Evolutionary conservation across 2,888 invertebrate species (phyloP), one percentile per base, ranked within the genome.

Genomic region (Ceramica pisi): DNA sequence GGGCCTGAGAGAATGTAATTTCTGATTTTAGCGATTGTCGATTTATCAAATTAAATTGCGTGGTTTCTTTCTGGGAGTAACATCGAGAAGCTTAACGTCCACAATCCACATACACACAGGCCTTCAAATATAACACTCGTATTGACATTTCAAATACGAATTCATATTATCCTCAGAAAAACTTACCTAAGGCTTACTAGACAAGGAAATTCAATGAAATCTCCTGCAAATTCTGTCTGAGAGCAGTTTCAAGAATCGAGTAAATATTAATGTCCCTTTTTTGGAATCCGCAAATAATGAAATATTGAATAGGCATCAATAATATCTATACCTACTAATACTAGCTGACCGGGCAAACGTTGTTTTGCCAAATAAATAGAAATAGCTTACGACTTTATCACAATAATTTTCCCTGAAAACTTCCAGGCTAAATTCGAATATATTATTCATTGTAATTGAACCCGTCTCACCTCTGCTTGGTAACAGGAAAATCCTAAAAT

Each of bases 401-500:
- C 2, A 12, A 44, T 1, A 1, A 10, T 35, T 60, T 46, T 46
- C 35, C 3, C 14, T n/a, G 0, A 12, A 57, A 23, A 12, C 26
- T 44, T 55, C 19, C 38, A 6, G 14, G 12, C 10, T 3, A n/a
- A 21, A 50, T 38, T 51, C 6, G 8, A 16, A 78, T 78, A 61
- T 23, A 78, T 46, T 51, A 79, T 78, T 75, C 23, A 75, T 53
- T 71, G 3, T n/a, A 48, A 26, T 26, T 12, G 35, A 64, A 35
- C 48, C 26, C 55, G 23, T 44, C 31, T 67, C 75, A 67, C 51
- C 48, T 60, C 65, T 62, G 9, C 38, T 21, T 4, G 10, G 50
- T 16, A 69, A 56, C 57, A 67, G 67, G 71, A 75, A 79, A 75
- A 70, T 53, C 23, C 48, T 35, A 53, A 23, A n/a, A 31, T 31